Conservation (phyloP, 2,888 invertebrate genomes). For the Eristalis arbustorum region DNA sequence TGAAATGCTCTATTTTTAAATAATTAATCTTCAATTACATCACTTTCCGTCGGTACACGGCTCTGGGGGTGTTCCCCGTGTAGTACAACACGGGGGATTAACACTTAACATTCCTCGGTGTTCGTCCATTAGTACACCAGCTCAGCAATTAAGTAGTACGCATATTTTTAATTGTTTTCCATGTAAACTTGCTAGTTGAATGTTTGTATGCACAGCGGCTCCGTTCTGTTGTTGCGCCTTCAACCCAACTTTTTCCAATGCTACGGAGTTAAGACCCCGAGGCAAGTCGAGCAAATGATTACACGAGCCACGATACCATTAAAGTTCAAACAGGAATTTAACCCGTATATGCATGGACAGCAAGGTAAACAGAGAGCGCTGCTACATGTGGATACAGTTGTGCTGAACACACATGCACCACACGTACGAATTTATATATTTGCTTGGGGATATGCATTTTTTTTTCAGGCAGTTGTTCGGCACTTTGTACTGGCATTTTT, state of each 20-base stretch:
- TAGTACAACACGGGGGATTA: conserved; percentile 34
- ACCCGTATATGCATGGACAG: neutral
- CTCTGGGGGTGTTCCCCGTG: conserved; percentile 7
- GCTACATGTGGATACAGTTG: neutral
- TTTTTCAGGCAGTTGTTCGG: neutral
- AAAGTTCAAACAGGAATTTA: neutral
- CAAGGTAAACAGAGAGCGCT: neutral
- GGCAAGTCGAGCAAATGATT: neutral
- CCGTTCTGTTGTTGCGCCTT: neutral
- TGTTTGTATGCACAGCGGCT: neutral
- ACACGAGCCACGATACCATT: neutral
- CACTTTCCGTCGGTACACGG: conserved; percentile 6
- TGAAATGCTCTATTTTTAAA: conserved; percentile 50
- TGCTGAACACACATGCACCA: neutral
- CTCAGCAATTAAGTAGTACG: conserved; percentile 37
- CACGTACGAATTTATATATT: neutral
- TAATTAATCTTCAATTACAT: conserved; percentile 51
- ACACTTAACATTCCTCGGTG: conserved; percentile 18
- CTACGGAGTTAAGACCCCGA: neutral
- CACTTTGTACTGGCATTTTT: neutral
- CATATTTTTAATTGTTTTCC: conserved; percentile 47
- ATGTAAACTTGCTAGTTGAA: conserved; percentile 29
- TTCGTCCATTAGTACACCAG: conserved; percentile 45
- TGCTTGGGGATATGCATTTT: neutral
- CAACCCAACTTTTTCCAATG: neutral